These are phyloP conservation scores for Nasonia oneida DNA, from an alignment of 2,888 invertebrate species.

Conservation along the genomic window DNA sequence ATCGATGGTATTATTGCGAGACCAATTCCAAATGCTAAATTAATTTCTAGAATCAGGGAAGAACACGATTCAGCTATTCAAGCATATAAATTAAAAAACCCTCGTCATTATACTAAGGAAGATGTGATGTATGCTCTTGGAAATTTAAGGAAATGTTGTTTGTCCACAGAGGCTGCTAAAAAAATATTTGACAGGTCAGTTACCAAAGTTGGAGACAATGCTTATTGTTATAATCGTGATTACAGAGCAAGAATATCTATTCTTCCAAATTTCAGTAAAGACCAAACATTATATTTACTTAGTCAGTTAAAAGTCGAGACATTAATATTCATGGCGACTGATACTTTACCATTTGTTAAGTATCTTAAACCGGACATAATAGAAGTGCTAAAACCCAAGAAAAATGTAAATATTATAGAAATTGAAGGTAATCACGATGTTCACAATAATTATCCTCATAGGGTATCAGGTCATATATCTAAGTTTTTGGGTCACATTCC, in stretches of 20 bases:
- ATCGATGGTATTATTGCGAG: conserved; percentile 77
- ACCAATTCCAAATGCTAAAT: conserved; percentile 66
- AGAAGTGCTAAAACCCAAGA: not conserved
- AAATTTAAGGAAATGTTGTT: conserved; percentile 74
- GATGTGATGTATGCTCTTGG: conserved; percentile 80
- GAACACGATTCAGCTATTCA: conserved; percentile 78
- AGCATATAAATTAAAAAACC: conserved; percentile 72
- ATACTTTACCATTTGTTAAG: conserved; percentile 46
- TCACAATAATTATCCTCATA: conserved; percentile 82
- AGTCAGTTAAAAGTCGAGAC: conserved; percentile 54
- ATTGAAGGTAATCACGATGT: conserved; percentile 84
- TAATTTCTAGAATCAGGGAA: conserved; percentile 71
- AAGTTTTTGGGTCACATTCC: conserved; percentile 77
- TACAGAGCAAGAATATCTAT: conserved; percentile 79
- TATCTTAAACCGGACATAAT: not conserved
- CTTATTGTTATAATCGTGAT: conserved; percentile 82
- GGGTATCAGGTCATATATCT: conserved; percentile 80
- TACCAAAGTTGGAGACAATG: conserved; percentile 76
- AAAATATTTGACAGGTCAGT: conserved; percentile 80
- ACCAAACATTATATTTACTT: conserved; percentile 58
- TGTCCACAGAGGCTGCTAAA: conserved; percentile 80
- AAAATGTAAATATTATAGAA: conserved; percentile 62
- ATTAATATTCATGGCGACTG: conserved; percentile 51
- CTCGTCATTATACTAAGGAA: conserved; percentile 77
- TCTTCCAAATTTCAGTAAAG: conserved; percentile 69